Percentiles rank a stretch among this genome's conserved stretches.
Conservation (phyloP, 2,113 vertebrate genomes). For the Eudorcas thomsonii region DNA sequence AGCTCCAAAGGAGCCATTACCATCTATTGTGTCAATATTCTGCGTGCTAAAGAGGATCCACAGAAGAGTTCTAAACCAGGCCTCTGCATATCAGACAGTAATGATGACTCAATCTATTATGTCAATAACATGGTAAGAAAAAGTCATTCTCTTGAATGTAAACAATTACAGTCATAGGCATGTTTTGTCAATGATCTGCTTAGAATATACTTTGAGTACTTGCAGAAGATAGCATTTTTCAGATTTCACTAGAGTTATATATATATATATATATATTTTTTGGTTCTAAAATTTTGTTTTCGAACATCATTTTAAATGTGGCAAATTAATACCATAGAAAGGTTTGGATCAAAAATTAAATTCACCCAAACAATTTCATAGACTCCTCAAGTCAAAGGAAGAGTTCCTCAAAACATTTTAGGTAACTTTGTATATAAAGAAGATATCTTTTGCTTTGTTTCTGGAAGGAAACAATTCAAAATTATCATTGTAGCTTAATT, state of each 20-base stretch:
- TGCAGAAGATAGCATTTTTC: slow-evolving; percentile 33
- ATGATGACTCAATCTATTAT: slow-evolving; percentile 1
- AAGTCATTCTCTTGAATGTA: slow-evolving; percentile 24
- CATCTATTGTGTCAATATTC: slow-evolving; percentile 55
- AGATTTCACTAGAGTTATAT: background rate
- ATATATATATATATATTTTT: background rate
- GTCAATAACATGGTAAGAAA: slow-evolving; percentile 34
- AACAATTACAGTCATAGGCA: background rate
- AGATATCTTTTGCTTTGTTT: background rate
- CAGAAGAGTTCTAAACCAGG: slow-evolving; percentile 16
- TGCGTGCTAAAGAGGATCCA: slow-evolving; percentile 28
- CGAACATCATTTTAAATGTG: slow-evolving; percentile 10
- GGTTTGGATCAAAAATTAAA: background rate
- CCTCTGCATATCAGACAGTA: slow-evolving; percentile 41
- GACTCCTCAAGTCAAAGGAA: background rate
- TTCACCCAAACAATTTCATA: background rate
- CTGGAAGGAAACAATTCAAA: background rate
- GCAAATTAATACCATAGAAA: slow-evolving; percentile 33
- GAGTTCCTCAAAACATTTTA: background rate
- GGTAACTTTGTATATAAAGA: slow-evolving; percentile 30
- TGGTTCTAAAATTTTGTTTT: slow-evolving; percentile 10
- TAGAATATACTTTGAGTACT: slow-evolving; percentile 21
- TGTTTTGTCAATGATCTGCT: slow-evolving; percentile 49
- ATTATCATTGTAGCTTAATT: background rate
- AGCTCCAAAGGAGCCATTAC: slow-evolving; percentile 9